phyloP scores from a whole-genome alignment of 2,888 invertebrate species.

The Drosophila incognita region DNA sequence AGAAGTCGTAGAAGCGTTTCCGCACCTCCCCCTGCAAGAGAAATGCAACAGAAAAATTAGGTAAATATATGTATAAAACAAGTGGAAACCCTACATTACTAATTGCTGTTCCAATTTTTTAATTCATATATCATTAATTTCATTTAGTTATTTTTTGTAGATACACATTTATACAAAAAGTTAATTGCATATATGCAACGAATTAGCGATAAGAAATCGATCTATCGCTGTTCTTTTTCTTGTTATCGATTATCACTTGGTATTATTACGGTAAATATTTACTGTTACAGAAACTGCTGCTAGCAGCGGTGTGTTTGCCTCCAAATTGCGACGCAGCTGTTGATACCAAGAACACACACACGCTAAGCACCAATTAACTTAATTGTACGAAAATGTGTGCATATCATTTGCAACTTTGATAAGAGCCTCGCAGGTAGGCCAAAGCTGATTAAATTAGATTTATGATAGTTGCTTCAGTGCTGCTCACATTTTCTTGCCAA shows the following conservation, averaged over 20 bases:
- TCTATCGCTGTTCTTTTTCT: background rate
- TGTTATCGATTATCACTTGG: slow-evolving; percentile 37
- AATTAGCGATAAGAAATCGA: slow-evolving; percentile 17
- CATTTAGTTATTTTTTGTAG: background rate
- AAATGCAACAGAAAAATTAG: slow-evolving; percentile 19
- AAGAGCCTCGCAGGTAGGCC: slow-evolving; percentile 39
- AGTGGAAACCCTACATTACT: slow-evolving; percentile 13
- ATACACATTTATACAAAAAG: background rate
- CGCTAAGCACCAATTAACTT: background rate
- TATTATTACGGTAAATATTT: slow-evolving; percentile 15
- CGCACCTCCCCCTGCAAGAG: slow-evolving; percentile 85
- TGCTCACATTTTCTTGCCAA: slow-evolving; percentile 16
- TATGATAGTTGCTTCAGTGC: slow-evolving; percentile 58
- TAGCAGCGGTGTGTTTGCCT: slow-evolving; percentile 12
- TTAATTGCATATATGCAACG: background rate
- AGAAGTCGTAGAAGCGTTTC: slow-evolving; percentile 82
- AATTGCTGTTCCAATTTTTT: slow-evolving; percentile 1
- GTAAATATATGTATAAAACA: background rate
- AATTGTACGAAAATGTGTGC: slow-evolving; percentile 45
- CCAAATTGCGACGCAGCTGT: slow-evolving; percentile 60
- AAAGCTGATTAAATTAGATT: slow-evolving; percentile 70
- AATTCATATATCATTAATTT: background rate
- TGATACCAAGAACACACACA: background rate
- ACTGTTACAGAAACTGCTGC: slow-evolving; percentile 17
- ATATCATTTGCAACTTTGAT: slow-evolving; percentile 67